phyloP scores from a whole-genome alignment of 2,113 vertebrate genomes.

The Dicerorhinus sumatrensis region DNA sequence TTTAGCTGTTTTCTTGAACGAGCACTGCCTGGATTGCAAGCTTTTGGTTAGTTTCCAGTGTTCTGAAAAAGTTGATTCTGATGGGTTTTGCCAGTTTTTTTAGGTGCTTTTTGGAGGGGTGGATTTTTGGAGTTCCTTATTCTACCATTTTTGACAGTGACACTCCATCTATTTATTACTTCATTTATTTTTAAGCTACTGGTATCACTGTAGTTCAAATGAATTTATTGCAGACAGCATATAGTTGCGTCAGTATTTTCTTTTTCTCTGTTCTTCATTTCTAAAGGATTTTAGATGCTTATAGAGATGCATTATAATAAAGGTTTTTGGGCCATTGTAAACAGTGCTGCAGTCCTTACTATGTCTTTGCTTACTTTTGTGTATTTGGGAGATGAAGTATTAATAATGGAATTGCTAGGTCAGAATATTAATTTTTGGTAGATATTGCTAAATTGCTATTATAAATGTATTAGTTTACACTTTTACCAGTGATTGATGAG shows the following conservation, averaged over 20 bases:
- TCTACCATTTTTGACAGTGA: not conserved
- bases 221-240: not conserved
- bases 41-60: conserved; percentile 24
- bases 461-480: not conserved
- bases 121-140: not conserved
- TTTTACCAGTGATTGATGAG: not conserved
- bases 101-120: not conserved
- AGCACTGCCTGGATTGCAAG: not conserved
- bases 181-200: not conserved
- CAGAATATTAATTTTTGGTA: not conserved
- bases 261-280: not conserved
- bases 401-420: not conserved
- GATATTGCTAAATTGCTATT: not conserved
- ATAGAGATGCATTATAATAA: conserved; percentile 9
- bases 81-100: not conserved
- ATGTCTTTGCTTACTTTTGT: not conserved
- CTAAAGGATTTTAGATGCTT: not conserved
- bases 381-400: not conserved
- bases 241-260: not conserved
- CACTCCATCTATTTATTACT: not conserved
- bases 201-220: not conserved
- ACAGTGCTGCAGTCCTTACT: not conserved
- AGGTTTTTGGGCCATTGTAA: not conserved
- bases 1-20: not conserved
- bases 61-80: not conserved